phyloP scores from a whole-genome alignment of 2,888 invertebrate species.

The Bhutanitis thaidina region DNA sequence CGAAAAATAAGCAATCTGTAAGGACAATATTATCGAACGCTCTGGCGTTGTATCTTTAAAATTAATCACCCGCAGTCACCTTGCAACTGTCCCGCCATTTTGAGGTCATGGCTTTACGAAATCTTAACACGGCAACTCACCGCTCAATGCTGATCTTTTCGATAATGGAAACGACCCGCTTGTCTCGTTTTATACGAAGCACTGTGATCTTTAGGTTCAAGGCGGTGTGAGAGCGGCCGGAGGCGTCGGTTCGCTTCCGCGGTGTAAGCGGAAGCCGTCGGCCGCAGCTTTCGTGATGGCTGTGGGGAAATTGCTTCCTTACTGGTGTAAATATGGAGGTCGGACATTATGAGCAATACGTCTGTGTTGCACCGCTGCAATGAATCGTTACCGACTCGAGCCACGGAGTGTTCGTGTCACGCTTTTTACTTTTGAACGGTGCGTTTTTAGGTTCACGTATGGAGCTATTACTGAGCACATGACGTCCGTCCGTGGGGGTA shows the following conservation, averaged over 20 bases:
- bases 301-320: conserved; percentile 24
- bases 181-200: background rate
- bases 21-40: too few species aligned
- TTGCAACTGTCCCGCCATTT: background rate
- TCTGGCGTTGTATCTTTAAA: background rate
- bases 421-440: background rate
- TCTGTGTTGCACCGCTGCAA: conserved; percentile 3
- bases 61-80: background rate
- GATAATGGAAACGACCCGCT: background rate
- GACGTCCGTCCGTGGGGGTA: too few species aligned
- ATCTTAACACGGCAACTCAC: background rate
- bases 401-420: background rate
- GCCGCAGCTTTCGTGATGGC: conserved; percentile 22
- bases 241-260: conserved; percentile 7
- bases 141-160: background rate
- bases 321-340: conserved; percentile 11
- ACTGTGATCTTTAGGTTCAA: conserved; percentile 7
- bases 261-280: conserved; percentile 13
- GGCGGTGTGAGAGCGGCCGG: conserved; percentile 10
- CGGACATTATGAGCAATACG: background rate
- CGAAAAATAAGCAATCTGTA: too few species aligned
- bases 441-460: too few species aligned
- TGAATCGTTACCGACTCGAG: background rate
- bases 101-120: conserved; percentile 2
- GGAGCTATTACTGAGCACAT: too few species aligned